Evolutionary conservation across 2,797 vertebrate genomes (phyloP).

Genomic region (Eulemur mongoz): DNA sequence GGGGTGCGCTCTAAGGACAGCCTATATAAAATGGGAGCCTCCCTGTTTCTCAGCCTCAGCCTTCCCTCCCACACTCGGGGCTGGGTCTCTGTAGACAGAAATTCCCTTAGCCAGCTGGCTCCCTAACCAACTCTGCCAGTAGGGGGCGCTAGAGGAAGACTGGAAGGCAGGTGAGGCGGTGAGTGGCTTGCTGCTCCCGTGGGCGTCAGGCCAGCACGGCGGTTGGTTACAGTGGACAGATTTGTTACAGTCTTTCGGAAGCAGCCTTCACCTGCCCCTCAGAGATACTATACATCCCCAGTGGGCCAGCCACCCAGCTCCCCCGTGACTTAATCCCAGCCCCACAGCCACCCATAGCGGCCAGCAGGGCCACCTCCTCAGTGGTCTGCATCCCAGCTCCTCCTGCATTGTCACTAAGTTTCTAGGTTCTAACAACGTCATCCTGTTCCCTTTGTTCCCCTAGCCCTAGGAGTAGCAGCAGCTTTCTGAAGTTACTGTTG

Average conservation of each 20-base stretch:
- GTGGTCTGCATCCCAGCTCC: too few relatives aligned
- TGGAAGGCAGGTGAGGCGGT: accelerated
- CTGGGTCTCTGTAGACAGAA: accelerated
- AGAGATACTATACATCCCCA: neutral
- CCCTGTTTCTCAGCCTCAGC: neutral
- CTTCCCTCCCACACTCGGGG: accelerated
- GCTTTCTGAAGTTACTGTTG: neutral
- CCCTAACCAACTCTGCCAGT: neutral
- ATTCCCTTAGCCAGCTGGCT: accelerated
- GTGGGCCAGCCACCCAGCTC: neutral
- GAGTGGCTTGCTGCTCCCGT: too few relatives aligned
- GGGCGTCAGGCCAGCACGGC: neutral
- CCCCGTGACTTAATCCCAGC: neutral
- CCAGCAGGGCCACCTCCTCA: accelerated
- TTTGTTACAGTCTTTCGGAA: neutral
- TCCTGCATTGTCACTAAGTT: accelerated
- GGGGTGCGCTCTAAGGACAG: accelerated
- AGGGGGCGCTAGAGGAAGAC: neutral
- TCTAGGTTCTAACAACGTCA: neutral
- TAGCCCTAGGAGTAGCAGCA: neutral
- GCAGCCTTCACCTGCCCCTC: neutral
- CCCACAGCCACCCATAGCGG: accelerated
- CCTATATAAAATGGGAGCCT: accelerated
- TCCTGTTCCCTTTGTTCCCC: neutral
- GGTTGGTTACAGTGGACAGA: neutral